phyloP scores from a whole-genome alignment of 2,797 vertebrate species.

The Morelia viridis region DNA sequence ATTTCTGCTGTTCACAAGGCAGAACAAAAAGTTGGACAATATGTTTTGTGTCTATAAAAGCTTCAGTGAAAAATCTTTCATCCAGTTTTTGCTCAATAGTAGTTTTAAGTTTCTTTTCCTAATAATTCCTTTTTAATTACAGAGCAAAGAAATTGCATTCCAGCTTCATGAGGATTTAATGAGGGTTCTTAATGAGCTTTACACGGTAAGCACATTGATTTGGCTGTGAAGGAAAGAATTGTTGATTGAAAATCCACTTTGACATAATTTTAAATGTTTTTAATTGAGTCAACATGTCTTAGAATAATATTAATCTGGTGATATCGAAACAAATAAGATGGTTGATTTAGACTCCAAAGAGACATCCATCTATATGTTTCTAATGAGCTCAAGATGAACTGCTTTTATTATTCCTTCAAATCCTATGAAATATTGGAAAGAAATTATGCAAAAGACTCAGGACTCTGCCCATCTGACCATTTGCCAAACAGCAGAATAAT shows the following conservation, averaged over 20 bases:
- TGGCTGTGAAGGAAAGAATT: conserved; percentile 49
- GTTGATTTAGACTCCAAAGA: not conserved
- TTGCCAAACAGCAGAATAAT: not conserved
- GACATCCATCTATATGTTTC: not conserved
- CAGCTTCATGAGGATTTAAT: conserved; percentile 99
- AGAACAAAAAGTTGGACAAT: not conserved
- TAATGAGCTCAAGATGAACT: not conserved
- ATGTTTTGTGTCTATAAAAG: not conserved
- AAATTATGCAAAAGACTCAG: not conserved
- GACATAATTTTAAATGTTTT: conserved; percentile 43
- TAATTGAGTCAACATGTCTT: not conserved
- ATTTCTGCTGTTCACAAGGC: not conserved
- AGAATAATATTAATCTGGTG: not conserved
- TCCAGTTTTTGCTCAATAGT: not conserved
- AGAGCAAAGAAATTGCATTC: conserved; percentile 99
- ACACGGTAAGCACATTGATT: conserved; percentile 87
- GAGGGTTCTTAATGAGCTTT: conserved; percentile 98
- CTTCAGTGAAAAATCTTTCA: conserved; percentile 24
- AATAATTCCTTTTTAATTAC: conserved; percentile 73
- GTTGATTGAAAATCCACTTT: conserved; percentile 33
- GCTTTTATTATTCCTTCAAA: not conserved
- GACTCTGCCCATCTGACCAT: not conserved
- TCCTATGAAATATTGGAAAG: not conserved
- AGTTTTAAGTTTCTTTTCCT: conserved; percentile 43
- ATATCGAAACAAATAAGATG: not conserved